These are phyloP conservation scores for Thermophis baileyi DNA, from an alignment of 2,113 vertebrate species.

Conservation along the genomic window DNA sequence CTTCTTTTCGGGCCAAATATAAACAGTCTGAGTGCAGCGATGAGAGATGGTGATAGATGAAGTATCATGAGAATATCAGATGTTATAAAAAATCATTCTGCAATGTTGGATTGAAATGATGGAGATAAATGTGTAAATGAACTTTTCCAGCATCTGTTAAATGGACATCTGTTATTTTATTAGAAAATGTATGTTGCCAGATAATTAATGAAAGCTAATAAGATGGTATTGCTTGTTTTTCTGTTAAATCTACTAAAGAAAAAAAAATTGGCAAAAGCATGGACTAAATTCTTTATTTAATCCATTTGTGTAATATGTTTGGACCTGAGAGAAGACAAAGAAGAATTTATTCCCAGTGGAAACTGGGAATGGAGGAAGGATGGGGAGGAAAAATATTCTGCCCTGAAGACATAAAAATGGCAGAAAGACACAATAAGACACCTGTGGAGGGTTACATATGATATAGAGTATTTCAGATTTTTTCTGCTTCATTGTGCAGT, in stretches of 20 bases:
- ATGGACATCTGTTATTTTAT: conserved; percentile 7
- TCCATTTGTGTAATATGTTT: conserved; percentile 48
- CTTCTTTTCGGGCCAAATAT: background rate
- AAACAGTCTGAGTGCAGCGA: background rate
- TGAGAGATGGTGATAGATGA: conserved; percentile 4
- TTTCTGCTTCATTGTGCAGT: conserved; percentile 12
- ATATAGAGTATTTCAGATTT: background rate
- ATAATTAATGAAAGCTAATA: conserved; percentile 3
- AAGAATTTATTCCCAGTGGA: conserved; percentile 41
- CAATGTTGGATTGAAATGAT: background rate
- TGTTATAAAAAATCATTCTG: background rate
- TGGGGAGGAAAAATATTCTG: conserved; percentile 33
- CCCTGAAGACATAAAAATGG: conserved; percentile 34
- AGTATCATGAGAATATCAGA: background rate
- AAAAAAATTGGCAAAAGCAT: background rate
- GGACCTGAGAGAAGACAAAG: conserved; percentile 51
- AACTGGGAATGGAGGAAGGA: background rate
- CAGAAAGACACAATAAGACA: conserved; percentile 18
- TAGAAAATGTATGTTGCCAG: conserved; percentile 28
- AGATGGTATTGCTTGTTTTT: conserved; percentile 37
- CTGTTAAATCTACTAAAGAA: background rate
- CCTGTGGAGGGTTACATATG: background rate
- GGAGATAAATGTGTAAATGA: conserved; percentile 23
- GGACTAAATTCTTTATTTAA: conserved; percentile 35
- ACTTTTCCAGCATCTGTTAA: conserved; percentile 23